Base-by-base conservation (phyloP, 2,113 vertebrate genomes). In the Prunella himalayana region DNA sequence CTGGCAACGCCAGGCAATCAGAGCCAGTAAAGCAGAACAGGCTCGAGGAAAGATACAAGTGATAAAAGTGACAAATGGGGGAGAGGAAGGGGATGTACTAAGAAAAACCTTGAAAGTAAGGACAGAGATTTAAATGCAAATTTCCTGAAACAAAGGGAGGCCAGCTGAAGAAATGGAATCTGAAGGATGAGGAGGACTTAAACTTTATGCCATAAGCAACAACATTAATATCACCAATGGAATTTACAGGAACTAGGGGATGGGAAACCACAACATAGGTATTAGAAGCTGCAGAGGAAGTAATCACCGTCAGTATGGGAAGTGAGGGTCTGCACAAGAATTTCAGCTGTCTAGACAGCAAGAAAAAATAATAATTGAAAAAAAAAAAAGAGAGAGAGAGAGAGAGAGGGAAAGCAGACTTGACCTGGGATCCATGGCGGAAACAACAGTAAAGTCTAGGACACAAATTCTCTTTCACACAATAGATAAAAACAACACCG, bases 311-410 rank as follows among this genome's bases (percentile, higher is more conserved):
- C 47, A 60, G 73, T 41, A 81, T 35, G 69, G 77, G 81, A 95
- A 78, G 69, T 24, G 27, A 88, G 65, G 73, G 41, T 56, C 94
- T 97, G 77, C 14, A 64, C 44, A 69, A 84, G 53, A 87, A 90
- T 87, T 82, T 92, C 86, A 79, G 35, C 88, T 79, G 91, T 95
- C 81, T 95, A 94, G 73, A 92, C 94, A 87, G 83, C 56, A 92
- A 90, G 79, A 75, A 84, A 56, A 95, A 90, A 59, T 30, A 86
- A 75, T 21, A 50, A 83, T 23, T 28, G 4, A 4, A 22, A 64
- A 37, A 42, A 20, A 10, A 39, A 24, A 44, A 27, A 17, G 13
- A 11, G 4, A 13, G 3, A 16, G 3, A 47, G 2, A 63, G 3
- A 41, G 50, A n/a, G 12, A 47, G 7, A 16, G 44, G 51, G 7